These are phyloP conservation scores for Protophormia terraenovae DNA, from an alignment of 2,888 invertebrate genomes.

Conservation along the genomic window DNA sequence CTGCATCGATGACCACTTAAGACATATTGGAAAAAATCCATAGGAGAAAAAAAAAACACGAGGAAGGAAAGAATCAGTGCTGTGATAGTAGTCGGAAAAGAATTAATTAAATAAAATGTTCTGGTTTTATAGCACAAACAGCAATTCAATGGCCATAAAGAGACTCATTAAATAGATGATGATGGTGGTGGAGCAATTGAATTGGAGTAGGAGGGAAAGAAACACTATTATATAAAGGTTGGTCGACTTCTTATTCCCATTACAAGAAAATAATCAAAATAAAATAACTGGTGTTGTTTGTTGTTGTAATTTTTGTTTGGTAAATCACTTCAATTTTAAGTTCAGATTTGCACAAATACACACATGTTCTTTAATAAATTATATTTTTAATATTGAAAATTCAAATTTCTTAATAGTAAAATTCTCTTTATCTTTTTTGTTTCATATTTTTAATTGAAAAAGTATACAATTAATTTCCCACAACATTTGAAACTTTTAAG, in stretches of 20 bases:
- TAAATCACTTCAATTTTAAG: no score
- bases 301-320: neutral
- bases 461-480: neutral
- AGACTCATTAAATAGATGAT: conserved; percentile 36
- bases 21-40: conserved; percentile 56
- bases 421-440: no score
- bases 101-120: conserved; percentile 59
- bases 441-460: no score
- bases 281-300: neutral
- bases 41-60: no score
- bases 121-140: conserved; percentile 52
- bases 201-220: conserved; percentile 17
- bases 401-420: no score
- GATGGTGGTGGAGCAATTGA: neutral
- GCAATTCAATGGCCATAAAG: conserved; percentile 60
- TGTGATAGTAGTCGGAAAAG: conserved; percentile 12
- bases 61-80: neutral
- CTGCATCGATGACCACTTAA: conserved; percentile 33
- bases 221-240: conserved; percentile 7
- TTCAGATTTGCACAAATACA: neutral
- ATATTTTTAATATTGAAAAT: no score
- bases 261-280: neutral
- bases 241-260: conserved; percentile 6
- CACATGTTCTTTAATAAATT: neutral
- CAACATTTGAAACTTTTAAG: neutral